Percentiles rank a stretch among this genome's conserved stretches.
These are phyloP conservation scores for Rhyacophila brunnea DNA, from an alignment of 1,140 invertebrate genomes.

Conservation along the genomic window DNA sequence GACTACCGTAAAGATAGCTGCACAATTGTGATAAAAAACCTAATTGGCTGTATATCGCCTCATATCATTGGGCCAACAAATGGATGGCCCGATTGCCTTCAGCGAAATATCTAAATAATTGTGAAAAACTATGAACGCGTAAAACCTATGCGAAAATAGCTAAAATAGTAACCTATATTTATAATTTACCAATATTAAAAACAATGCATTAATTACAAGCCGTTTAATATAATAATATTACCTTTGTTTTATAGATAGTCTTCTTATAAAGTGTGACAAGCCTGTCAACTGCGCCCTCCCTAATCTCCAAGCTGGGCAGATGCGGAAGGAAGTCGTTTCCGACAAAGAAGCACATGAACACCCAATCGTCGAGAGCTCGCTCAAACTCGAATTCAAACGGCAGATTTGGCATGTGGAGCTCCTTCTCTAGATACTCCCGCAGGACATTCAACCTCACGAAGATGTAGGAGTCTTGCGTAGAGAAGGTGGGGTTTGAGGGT, in stretches of 20 bases:
- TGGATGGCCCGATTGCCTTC: too few relatives aligned
- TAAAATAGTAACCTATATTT: too few relatives aligned
- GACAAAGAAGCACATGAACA: slow-evolving; percentile 99
- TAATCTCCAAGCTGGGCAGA: slow-evolving; percentile 96
- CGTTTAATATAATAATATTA: slow-evolving; percentile 43
- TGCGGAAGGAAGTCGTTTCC: slow-evolving; percentile 99
- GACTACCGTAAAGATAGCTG: too few relatives aligned
- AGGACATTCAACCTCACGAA: slow-evolving; percentile 91
- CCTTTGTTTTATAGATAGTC: slow-evolving; percentile 88
- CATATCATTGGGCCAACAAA: too few relatives aligned
- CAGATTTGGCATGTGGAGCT: slow-evolving; percentile 89
- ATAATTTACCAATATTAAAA: too few relatives aligned
- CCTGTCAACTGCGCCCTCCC: slow-evolving; percentile 96
- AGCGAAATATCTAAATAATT: too few relatives aligned
- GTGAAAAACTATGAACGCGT: too few relatives aligned
- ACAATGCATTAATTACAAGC: too few relatives aligned
- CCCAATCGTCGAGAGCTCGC: slow-evolving; percentile 95
- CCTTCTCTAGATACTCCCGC: slow-evolving; percentile 91
- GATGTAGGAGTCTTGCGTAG: slow-evolving; percentile 78
- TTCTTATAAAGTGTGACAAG: slow-evolving; percentile 94
- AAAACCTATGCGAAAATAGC: too few relatives aligned
- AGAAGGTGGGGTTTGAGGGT: slow-evolving; percentile 57
- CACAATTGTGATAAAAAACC: too few relatives aligned
- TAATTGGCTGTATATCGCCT: too few relatives aligned
- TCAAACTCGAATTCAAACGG: slow-evolving; percentile 92